phyloP scores from a whole-genome alignment of 2,113 vertebrate genomes.

The Lepus europaeus region DNA sequence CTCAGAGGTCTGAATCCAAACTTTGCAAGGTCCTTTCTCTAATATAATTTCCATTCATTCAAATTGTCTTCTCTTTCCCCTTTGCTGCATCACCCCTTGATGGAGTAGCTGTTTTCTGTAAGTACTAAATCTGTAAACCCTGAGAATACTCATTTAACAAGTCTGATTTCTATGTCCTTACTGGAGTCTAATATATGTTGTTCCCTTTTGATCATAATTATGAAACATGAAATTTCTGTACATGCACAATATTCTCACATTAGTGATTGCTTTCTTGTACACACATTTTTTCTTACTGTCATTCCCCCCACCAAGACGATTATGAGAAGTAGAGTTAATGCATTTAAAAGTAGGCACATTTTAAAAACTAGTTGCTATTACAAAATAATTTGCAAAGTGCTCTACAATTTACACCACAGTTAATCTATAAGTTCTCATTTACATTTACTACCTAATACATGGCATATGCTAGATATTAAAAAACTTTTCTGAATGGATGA shows the following conservation, averaged over 20 bases:
- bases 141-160: not conserved
- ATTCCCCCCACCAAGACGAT: not conserved
- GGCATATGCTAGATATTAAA: not conserved
- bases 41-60: not conserved
- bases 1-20: not conserved
- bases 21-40: not conserved
- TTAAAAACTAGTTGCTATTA: not conserved
- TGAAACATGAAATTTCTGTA: not conserved
- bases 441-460: not conserved
- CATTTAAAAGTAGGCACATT: not conserved
- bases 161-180: not conserved
- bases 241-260: not conserved
- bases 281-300: not conserved
- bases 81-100: not conserved
- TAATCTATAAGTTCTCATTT: not conserved
- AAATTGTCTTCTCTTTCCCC: not conserved
- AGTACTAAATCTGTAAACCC: not conserved
- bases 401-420: not conserved
- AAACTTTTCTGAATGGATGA: not conserved
- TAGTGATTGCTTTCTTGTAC: not conserved
- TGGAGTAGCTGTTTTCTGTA: not conserved
- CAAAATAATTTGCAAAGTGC: not conserved
- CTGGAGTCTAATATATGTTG: not conserved
- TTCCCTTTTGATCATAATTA: not conserved
- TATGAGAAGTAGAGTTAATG: not conserved